Evolutionary conservation across 2,888 invertebrate genomes (phyloP).

Genomic region (Drosophila anomalipes): DNA sequence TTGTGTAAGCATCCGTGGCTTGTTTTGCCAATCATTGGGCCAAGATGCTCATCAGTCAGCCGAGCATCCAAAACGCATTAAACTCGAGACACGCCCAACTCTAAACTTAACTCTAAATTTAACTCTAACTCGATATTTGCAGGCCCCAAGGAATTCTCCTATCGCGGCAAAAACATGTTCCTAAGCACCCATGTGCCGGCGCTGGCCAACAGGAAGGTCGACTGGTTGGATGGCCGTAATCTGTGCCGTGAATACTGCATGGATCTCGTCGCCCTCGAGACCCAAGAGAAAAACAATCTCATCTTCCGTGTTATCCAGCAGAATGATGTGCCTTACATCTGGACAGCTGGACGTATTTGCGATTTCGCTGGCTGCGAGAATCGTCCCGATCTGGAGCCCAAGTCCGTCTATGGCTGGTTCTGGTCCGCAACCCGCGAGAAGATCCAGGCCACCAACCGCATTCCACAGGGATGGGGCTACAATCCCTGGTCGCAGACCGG

Average conservation of each 20-base stretch:
- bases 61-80: slow-evolving; percentile 17
- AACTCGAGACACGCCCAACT: slow-evolving; percentile 29
- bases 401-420: slow-evolving; percentile 95
- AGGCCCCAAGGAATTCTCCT: slow-evolving; percentile 96
- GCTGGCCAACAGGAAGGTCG: slow-evolving; percentile 92
- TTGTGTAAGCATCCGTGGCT: slow-evolving; percentile 75
- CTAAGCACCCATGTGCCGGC: slow-evolving; percentile 92
- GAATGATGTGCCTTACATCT: slow-evolving; percentile 96
- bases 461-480: slow-evolving; percentile 88
- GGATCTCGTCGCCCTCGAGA: slow-evolving; percentile 95
- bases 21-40: slow-evolving; percentile 60
- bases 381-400: slow-evolving; percentile 94
- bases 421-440: slow-evolving; percentile 96
- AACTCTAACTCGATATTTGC: slow-evolving; percentile 57
- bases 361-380: slow-evolving; percentile 97
- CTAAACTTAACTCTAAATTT: slow-evolving; percentile 17
- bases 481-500: slow-evolving; percentile 96
- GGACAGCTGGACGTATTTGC: slow-evolving; percentile 96
- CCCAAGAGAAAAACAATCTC: slow-evolving; percentile 95
- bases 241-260: slow-evolving; percentile 96
- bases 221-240: slow-evolving; percentile 96
- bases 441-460: slow-evolving; percentile 92
- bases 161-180: slow-evolving; percentile 95
- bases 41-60: slow-evolving; percentile 22
- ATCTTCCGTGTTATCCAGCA: slow-evolving; percentile 95